Conservation (phyloP, 2,113 vertebrate species). For the Hypanus sabinus region DNA sequence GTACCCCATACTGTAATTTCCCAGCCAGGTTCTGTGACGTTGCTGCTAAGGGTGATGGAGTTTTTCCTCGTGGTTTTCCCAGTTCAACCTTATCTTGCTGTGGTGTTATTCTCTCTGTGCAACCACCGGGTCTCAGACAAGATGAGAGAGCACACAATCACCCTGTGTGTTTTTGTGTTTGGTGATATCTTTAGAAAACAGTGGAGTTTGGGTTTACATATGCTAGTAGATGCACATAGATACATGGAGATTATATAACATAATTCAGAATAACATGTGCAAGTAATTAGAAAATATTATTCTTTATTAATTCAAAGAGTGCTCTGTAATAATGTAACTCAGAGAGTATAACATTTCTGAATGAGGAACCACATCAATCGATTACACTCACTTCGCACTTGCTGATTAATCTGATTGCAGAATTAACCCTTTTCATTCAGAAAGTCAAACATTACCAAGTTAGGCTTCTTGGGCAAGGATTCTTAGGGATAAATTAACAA, state of each 20-base stretch:
- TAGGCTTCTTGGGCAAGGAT: background rate
- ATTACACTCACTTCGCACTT: background rate
- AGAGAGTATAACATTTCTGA: background rate
- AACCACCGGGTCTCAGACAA: background rate
- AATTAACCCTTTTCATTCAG: background rate
- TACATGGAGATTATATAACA: background rate
- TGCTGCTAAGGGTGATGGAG: background rate
- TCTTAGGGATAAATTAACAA: background rate
- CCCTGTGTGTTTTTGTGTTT: background rate
- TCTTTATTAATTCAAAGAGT: conserved; percentile 7
- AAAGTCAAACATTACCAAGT: background rate
- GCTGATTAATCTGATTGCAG: background rate
- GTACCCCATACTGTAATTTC: background rate
- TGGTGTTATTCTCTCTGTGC: background rate
- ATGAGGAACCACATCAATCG: background rate
- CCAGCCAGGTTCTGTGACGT: background rate
- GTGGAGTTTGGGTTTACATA: background rate
- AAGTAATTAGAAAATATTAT: conserved; percentile 11
- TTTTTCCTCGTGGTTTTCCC: background rate
- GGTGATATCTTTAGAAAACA: background rate
- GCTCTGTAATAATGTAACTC: background rate
- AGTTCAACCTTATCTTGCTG: background rate
- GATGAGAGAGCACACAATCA: background rate
- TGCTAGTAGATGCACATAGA: background rate
- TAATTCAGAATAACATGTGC: background rate